These are phyloP conservation scores for Drosophila kuntzei DNA, from an alignment of 2,888 invertebrate genomes.

Conservation along the genomic window DNA sequence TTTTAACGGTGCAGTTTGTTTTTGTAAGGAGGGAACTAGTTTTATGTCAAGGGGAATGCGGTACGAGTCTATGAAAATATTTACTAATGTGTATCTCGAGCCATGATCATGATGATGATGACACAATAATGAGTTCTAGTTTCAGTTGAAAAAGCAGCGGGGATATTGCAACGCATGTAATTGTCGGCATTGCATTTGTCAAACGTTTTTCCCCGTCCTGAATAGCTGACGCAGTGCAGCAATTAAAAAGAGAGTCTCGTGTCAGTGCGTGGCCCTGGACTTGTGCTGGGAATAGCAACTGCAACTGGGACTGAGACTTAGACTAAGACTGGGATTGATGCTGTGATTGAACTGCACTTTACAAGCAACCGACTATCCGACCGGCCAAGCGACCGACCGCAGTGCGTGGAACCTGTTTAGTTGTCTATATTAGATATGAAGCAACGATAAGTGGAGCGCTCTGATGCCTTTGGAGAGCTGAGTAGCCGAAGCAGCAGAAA, in stretches of 20 bases:
- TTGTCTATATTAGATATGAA: conserved; percentile 79
- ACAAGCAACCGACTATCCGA: conserved; percentile 35
- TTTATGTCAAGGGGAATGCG: conserved; percentile 17
- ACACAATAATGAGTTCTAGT: conserved; percentile 66
- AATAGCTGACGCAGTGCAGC: conserved; percentile 74
- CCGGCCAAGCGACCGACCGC: conserved; percentile 51
- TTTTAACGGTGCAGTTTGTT: conserved; percentile 37
- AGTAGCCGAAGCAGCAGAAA: conserved; percentile 41
- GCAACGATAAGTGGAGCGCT: conserved; percentile 79
- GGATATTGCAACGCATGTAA: conserved; percentile 65
- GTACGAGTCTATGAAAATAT: conserved; percentile 25
- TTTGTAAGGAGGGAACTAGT: conserved; percentile 27
- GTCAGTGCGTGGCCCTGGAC: conserved; percentile 60
- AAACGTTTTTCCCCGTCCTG: conserved; percentile 66
- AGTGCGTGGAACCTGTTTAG: conserved; percentile 73
- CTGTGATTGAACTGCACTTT: conserved; percentile 77
- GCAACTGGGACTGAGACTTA: conserved; percentile 30
- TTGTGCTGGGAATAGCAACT: conserved; percentile 55
- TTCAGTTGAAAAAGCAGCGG: conserved; percentile 37
- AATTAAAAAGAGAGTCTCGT: conserved; percentile 69
- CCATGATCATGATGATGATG: conserved; percentile 50
- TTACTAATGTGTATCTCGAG: conserved; percentile 41
- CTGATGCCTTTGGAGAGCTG: conserved; percentile 52
- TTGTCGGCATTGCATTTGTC: conserved; percentile 78
- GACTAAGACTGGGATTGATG: conserved; percentile 50